These are phyloP conservation scores for Ochlodes sylvanus DNA, from an alignment of 2,888 invertebrate genomes.

Conservation along the genomic window DNA sequence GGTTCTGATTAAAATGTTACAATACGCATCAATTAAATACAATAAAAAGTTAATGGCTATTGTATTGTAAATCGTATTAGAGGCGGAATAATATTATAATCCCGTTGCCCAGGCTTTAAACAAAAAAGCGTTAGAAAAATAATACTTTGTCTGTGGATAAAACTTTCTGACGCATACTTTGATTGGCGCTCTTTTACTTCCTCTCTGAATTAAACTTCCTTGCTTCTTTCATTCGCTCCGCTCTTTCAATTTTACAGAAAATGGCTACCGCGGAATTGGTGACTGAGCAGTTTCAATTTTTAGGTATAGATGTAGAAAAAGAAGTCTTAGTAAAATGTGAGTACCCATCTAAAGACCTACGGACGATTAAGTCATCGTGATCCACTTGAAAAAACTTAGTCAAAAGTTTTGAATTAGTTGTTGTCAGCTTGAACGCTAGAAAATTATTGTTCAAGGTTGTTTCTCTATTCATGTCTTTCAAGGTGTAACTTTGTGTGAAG, in stretches of 20 bases:
- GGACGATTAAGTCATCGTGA: conserved; percentile 26
- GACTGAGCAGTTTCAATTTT: conserved; percentile 87
- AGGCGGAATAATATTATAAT: too few relatives aligned
- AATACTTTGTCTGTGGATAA: conserved; percentile 46
- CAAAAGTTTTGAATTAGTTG: conserved; percentile 45
- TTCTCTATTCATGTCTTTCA: conserved; percentile 63
- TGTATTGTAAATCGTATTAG: too few relatives aligned
- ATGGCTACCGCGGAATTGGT: conserved; percentile 84
- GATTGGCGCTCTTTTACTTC: conserved; percentile 62
- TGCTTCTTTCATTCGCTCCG: conserved; percentile 56
- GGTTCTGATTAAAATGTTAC: too few relatives aligned
- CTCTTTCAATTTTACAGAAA: conserved; percentile 66
- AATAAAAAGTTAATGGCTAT: too few relatives aligned
- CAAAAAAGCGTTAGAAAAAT: conserved; percentile 28
- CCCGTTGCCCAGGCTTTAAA: background rate
- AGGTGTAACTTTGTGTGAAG: conserved; percentile 87
- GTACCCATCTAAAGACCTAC: conserved; percentile 50
- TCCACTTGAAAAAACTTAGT: conserved; percentile 27
- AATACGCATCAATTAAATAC: too few relatives aligned
- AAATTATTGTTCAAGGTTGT: conserved; percentile 81
- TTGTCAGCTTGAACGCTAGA: conserved; percentile 53
- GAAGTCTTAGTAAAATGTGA: conserved; percentile 85
- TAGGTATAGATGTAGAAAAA: conserved; percentile 83
- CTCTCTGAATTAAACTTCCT: conserved; percentile 37
- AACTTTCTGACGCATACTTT: conserved; percentile 54